phyloP scores from a whole-genome alignment of 1,140 invertebrate species.

The Hylaeus volcanicus region DNA sequence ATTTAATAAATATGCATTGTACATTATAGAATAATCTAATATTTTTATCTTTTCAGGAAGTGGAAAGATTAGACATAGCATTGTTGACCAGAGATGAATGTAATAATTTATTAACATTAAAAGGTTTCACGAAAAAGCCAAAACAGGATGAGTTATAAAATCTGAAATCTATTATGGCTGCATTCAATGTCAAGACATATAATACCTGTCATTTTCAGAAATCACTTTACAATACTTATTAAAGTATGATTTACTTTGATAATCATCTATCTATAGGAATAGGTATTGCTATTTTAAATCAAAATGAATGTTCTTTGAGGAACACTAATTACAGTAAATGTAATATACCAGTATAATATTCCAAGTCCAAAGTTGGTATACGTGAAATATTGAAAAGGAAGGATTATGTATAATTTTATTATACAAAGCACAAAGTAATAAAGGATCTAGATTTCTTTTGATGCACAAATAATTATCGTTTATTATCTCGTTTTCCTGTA shows the following conservation, averaged over 20 bases:
- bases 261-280: not conserved
- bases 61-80: slow-evolving; percentile 84
- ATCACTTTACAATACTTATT: slow-evolving; percentile 19
- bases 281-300: not conserved
- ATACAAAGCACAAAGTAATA: slow-evolving; percentile 39
- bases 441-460: slow-evolving; percentile 16
- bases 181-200: slow-evolving; percentile 1
- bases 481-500: slow-evolving; percentile 46
- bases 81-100: slow-evolving; percentile 84
- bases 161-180: not conserved
- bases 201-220: slow-evolving; percentile 5
- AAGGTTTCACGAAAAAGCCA: slow-evolving; percentile 82
- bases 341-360: not conserved
- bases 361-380: not conserved
- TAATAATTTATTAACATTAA: slow-evolving; percentile 84
- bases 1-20: not conserved
- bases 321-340: not conserved
- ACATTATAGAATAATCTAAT: slow-evolving; percentile 6
- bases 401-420: slow-evolving; percentile 13
- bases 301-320: not conserved
- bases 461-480: slow-evolving; percentile 52
- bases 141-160: slow-evolving; percentile 69
- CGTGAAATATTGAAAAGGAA: not conserved
- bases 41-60: slow-evolving; percentile 75
- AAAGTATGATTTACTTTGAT: not conserved